Evolutionary conservation across 35 echinoderm and acorn worm genomes (phyloP).

Genomic region (Ophiothrix spiculata): DNA sequence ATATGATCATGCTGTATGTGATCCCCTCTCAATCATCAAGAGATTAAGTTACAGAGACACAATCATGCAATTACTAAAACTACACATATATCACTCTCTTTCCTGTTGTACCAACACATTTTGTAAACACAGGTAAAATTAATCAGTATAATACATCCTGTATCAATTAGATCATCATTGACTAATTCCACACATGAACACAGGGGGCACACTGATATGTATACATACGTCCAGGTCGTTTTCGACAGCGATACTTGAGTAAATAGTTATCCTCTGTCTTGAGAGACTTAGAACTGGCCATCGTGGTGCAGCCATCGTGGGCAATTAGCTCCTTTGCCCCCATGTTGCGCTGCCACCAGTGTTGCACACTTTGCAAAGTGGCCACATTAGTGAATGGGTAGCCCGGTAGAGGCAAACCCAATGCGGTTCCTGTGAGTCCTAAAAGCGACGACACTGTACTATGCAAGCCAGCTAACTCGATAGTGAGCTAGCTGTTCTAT

Average conservation of each 20-base stretch:
- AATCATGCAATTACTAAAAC: too few relatives aligned
- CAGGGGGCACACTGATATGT: too few relatives aligned
- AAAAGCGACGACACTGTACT: neutral
- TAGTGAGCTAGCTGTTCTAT: neutral
- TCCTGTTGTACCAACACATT: too few relatives aligned
- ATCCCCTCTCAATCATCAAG: too few relatives aligned
- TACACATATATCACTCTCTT: too few relatives aligned
- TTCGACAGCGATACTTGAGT: conserved; percentile 78
- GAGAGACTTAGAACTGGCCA: conserved; percentile 69
- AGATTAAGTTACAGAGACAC: too few relatives aligned
- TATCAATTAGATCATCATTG: too few relatives aligned
- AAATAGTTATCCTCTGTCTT: conserved; percentile 72
- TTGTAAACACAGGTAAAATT: too few relatives aligned
- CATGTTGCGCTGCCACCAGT: neutral
- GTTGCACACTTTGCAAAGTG: neutral
- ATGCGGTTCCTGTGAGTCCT: neutral
- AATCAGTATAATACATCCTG: too few relatives aligned
- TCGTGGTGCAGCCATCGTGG: neutral
- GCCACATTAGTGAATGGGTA: neutral
- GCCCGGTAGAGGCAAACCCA: neutral
- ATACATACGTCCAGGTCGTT: conserved; percentile 74
- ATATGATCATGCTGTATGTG: too few relatives aligned
- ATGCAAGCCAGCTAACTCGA: neutral
- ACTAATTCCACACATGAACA: too few relatives aligned
- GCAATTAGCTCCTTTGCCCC: neutral